Conservation (phyloP, 2,888 invertebrate genomes). For the Rotaria sp. region DNA sequence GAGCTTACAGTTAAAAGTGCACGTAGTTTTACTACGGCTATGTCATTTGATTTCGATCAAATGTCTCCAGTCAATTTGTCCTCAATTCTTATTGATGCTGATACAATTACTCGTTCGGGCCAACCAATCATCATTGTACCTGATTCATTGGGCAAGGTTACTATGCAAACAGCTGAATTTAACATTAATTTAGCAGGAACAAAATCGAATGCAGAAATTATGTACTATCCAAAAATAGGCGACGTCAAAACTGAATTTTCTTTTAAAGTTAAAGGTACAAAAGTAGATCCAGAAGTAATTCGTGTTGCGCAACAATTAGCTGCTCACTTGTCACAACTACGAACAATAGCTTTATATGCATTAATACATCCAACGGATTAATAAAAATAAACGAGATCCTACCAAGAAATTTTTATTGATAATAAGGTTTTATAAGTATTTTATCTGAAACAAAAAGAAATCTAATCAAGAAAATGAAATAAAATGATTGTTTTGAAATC, state of each 20-base stretch:
- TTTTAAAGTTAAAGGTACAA: background rate
- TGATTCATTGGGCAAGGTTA: background rate
- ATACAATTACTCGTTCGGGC: background rate
- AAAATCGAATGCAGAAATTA: background rate
- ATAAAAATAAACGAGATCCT: no score
- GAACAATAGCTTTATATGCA: background rate
- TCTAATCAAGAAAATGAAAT: no score
- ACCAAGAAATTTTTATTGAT: background rate
- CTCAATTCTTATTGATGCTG: background rate
- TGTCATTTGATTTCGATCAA: background rate
- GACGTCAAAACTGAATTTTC: background rate
- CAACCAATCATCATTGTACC: background rate
- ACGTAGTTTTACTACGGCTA: background rate
- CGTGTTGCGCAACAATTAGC: background rate
- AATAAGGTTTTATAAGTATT: no score
- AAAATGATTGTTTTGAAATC: no score
- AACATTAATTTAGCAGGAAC: background rate
- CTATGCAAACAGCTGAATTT: background rate
- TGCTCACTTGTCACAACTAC: background rate
- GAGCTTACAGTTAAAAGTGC: background rate
- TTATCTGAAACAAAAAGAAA: no score
- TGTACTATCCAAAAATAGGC: background rate
- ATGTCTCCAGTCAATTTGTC: background rate
- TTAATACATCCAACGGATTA: background rate
- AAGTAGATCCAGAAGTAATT: background rate